Conservation (phyloP, 2,797 vertebrate genomes). For the Botia almorhae region DNA sequence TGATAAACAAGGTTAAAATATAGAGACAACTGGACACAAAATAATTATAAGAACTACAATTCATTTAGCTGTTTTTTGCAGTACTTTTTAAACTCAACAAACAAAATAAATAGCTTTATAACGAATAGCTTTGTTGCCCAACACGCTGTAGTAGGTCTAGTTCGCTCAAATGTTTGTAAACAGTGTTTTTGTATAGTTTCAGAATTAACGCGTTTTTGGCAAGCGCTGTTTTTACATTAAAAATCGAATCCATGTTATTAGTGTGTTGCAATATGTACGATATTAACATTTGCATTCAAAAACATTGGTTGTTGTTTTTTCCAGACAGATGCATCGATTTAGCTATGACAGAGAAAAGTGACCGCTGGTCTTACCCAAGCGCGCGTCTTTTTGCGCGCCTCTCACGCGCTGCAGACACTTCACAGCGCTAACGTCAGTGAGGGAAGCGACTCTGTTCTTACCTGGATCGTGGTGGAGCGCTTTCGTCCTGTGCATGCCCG, state of each 20-base stretch:
- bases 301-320: no score
- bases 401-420: background rate
- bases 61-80: no score
- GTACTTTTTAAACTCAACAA: no score
- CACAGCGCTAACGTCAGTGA: background rate
- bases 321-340: background rate
- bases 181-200: background rate
- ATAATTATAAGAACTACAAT: no score
- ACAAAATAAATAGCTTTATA: no score
- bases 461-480: slow-evolving; percentile 48
- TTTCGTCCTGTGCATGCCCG: slow-evolving; percentile 46
- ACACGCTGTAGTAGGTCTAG: background rate
- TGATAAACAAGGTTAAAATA: no score
- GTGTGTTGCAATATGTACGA: background rate
- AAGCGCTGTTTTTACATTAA: background rate
- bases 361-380: background rate
- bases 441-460: slow-evolving; percentile 26
- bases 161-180: no score
- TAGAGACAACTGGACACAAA: no score
- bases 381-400: background rate
- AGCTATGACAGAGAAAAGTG: background rate
- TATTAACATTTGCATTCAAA: no score
- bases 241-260: background rate
- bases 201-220: background rate
- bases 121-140: no score